These are phyloP conservation scores for Myripristis jacobus DNA, from an alignment of 2,797 vertebrate species.

Conservation along the genomic window DNA sequence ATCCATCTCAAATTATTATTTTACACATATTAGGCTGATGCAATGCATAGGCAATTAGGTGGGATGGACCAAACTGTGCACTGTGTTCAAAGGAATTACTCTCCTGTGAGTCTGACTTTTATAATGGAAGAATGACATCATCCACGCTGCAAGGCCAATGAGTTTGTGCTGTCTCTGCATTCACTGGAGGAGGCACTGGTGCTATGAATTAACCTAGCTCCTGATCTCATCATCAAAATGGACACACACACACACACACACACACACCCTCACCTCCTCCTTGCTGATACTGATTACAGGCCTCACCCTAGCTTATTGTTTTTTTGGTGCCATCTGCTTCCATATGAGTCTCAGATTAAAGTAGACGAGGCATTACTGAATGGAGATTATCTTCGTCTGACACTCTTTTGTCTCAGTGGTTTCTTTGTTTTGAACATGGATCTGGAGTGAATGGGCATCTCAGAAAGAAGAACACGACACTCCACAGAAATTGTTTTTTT, in stretches of 20 bases:
- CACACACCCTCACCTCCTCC: constrained; percentile 40
- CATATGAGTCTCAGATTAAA: constrained; percentile 63
- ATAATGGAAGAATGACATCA: constrained; percentile 7
- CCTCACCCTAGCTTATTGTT: constrained; percentile 31
- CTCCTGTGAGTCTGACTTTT: neutral
- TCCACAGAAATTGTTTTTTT: neutral
- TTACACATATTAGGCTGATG: too few species aligned
- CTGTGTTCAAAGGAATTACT: neutral
- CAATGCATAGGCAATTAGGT: too few species aligned
- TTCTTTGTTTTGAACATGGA: constrained; percentile 55
- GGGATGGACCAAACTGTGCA: too few species aligned
- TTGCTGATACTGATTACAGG: constrained; percentile 2
- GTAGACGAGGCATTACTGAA: constrained; percentile 47
- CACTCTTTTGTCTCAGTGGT: constrained; percentile 43
- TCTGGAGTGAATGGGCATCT: constrained; percentile 17
- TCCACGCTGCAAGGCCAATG: neutral
- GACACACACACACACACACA: too few species aligned
- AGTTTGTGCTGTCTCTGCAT: constrained; percentile 16
- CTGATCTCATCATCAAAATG: constrained; percentile 48
- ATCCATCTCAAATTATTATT: too few species aligned
- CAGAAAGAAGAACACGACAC: constrained; percentile 24
- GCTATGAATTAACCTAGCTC: constrained; percentile 22
- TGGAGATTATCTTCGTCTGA: constrained; percentile 63
- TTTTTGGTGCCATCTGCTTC: constrained; percentile 71
- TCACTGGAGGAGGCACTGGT: constrained; percentile 3